phyloP scores from a whole-genome alignment of 2,888 invertebrate species.

The Melinopterus prodromus region DNA sequence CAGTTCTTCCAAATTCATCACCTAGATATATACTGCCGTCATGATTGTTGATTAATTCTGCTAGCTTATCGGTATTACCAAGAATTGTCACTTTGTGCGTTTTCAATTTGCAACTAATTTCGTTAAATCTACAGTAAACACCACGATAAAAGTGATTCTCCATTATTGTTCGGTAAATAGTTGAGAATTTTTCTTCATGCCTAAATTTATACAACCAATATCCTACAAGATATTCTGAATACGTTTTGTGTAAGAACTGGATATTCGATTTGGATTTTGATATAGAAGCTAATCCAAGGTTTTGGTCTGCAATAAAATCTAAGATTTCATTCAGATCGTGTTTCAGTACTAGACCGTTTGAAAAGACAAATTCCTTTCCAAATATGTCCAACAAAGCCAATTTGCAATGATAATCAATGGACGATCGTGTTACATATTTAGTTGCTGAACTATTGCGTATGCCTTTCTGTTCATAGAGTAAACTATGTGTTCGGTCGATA shows the following conservation, averaged over 20 bases:
- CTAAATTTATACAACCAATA: background rate
- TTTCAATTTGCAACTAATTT: background rate
- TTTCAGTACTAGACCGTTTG: background rate
- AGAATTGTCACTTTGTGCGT: background rate
- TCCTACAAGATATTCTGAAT: background rate
- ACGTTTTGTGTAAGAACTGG: background rate
- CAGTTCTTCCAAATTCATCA: background rate
- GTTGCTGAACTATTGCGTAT: too few relatives aligned
- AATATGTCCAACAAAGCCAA: background rate
- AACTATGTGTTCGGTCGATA: background rate
- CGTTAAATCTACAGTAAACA: background rate
- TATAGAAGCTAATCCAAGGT: background rate
- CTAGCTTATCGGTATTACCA: background rate
- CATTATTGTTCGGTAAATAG: background rate
- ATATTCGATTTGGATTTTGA: background rate
- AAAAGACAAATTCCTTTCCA: background rate
- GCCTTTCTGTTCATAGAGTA: too few relatives aligned
- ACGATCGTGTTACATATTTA: too few relatives aligned
- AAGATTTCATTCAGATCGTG: background rate
- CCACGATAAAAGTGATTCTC: background rate
- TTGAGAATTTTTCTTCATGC: background rate
- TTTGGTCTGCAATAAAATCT: background rate
- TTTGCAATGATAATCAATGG: background rate
- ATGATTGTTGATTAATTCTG: background rate
- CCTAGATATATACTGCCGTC: background rate